Conservation (phyloP, 2,888 invertebrate species). For the Chaetogeoica ovagalla region DNA sequence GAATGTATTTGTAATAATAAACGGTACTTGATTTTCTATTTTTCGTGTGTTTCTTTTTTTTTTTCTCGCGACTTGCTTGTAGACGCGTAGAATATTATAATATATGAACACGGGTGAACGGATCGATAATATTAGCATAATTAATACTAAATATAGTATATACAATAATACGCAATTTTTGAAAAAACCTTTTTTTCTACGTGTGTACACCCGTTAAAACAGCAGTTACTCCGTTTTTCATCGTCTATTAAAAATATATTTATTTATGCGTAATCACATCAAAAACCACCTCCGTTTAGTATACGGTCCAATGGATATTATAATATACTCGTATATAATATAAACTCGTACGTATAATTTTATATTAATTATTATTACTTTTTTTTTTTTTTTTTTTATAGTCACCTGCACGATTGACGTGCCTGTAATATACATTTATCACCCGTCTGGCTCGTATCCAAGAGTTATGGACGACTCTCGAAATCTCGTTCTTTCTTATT, state of each 20-base stretch:
- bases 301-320: too few relatives aligned
- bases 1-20: neutral
- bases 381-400: neutral
- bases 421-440: constrained; percentile 24
- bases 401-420: constrained; percentile 2
- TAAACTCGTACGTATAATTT: too few relatives aligned
- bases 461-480: constrained; percentile 1
- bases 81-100: neutral
- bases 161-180: neutral
- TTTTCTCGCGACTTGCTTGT: constrained; percentile 16
- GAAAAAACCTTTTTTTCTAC: neutral
- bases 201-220: too few relatives aligned
- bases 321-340: too few relatives aligned
- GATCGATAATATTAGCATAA: neutral
- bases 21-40: constrained; percentile 21
- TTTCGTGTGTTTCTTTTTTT: constrained; percentile 16
- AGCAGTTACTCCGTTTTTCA: too few relatives aligned
- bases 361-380: neutral
- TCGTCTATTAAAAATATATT: too few relatives aligned
- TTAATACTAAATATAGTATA: neutral
- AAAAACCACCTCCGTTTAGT: too few relatives aligned
- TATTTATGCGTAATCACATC: too few relatives aligned
- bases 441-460: constrained; percentile 23
- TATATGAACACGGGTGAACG: constrained; percentile 2
- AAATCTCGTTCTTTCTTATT: constrained; percentile 32